Evolutionary conservation across 2,113 vertebrate genomes (phyloP), one percentile per base, ranked within the genome.

Genomic region (Lampris megalopsis): DNA sequence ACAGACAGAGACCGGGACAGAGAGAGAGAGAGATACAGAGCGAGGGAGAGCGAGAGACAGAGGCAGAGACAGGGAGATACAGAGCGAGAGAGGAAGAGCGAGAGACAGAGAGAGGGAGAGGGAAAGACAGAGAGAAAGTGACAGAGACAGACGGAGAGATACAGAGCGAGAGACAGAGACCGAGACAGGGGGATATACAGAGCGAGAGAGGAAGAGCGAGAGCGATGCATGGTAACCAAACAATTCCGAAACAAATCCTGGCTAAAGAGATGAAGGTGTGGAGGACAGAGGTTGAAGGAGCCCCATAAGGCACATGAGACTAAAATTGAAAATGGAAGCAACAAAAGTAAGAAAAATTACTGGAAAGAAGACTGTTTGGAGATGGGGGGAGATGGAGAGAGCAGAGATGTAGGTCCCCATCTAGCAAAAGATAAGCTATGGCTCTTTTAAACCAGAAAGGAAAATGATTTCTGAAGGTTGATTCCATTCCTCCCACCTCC

Each of bases 361-460:
- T 42, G 35, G 5, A 50, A 48, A 52, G 42, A 13, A 43, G 37
- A 69, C 45, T 10, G 49, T 53, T 45, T 40, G 68, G 64, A 67
- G 10, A 63, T 43, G 47, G 71, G 48, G 60, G 8, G 66, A 53
- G 42, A 74, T 43, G 13, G 59, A 13, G 24, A 72, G 50, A 48
- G 62, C 8, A 24, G 40, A 73, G 83, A 87, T 92, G 83, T 83
- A 86, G 86, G 82, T 80, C 56, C 40, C 65, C 82, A 57, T 76
- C 81, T 71, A 73, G 76, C 62, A 83, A 86, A 86, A 78, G 62
- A 69, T 48, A 65, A 63, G 75, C 63, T 78, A 71, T 68, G 76
- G 75, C 63, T 81, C 69, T 75, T 89, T 82, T 66, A 58, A 77
- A 74, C 71, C 62, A 73, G 49, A 66, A 67, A 63, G 48, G 74